Percentiles rank a stretch among this genome's conserved stretches.
These are phyloP conservation scores for Microtus richardsoni DNA, from an alignment of 2,113 vertebrate genomes.

Conservation along the genomic window DNA sequence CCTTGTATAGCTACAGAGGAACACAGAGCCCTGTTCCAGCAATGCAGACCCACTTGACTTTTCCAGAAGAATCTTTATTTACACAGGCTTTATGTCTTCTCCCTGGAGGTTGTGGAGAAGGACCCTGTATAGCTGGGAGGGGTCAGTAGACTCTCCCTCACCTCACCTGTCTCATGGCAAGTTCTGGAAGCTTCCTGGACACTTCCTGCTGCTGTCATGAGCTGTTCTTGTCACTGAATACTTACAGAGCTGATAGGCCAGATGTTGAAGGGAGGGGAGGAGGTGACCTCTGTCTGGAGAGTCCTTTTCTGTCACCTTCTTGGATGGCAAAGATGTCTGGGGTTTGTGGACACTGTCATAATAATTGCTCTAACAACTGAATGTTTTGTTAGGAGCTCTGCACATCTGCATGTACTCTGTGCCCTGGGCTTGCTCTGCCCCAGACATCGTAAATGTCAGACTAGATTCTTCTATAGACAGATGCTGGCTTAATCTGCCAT, in stretches of 20 bases:
- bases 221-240: background rate
- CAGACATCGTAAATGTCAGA: slow-evolving; percentile 22
- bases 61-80: slow-evolving; percentile 47
- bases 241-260: slow-evolving; percentile 16
- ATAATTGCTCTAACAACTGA: slow-evolving; percentile 55
- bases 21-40: slow-evolving; percentile 19
- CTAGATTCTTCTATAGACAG: slow-evolving; percentile 35
- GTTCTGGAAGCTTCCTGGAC: background rate
- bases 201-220: background rate
- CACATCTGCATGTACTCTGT: slow-evolving; percentile 8
- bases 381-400: slow-evolving; percentile 34
- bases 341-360: background rate
- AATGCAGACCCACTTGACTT: slow-evolving; percentile 47
- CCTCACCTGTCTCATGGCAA: background rate
- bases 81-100: background rate
- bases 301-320: slow-evolving; percentile 49
- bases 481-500: slow-evolving; percentile 39
- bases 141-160: background rate
- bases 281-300: slow-evolving; percentile 31
- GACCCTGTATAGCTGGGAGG: background rate
- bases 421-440: background rate
- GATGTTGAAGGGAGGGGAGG: background rate
- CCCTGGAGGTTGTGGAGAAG: background rate
- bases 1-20: slow-evolving; percentile 70
- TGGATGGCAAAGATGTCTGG: slow-evolving; percentile 40